A percentile compares a stretch with the other conserved stretches of the same genome.
phyloP scores from a whole-genome alignment of 2,888 invertebrate genomes.

The Drosophila acutilabella region DNA sequence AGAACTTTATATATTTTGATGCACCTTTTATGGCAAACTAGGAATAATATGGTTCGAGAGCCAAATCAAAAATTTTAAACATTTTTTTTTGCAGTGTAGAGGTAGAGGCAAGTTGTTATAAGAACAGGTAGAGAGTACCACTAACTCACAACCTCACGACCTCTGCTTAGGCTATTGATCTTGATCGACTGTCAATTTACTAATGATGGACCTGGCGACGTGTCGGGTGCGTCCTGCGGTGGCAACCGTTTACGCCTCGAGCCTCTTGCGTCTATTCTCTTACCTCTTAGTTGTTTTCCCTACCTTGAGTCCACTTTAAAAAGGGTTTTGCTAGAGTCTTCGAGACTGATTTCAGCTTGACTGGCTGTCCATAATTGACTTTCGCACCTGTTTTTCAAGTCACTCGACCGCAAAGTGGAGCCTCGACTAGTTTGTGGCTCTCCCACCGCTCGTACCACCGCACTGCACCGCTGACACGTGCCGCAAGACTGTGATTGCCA shows the following conservation, averaged over 20 bases:
- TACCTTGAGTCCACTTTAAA: slow-evolving; percentile 38
- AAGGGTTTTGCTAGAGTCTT: slow-evolving; percentile 36
- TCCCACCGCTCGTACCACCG: slow-evolving; percentile 2
- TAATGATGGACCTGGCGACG: slow-evolving; percentile 73
- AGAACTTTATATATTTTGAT: too few relatives aligned
- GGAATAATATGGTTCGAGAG: too few relatives aligned
- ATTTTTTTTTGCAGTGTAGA: too few relatives aligned
- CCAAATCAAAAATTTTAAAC: too few relatives aligned
- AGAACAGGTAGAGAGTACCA: slow-evolving; percentile 45
- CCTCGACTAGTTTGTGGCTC: slow-evolving; percentile 21
- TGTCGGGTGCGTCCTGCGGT: slow-evolving; percentile 75
- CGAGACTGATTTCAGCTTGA: slow-evolving; percentile 43
- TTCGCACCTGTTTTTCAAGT: slow-evolving; percentile 62
- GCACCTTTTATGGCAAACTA: too few relatives aligned
- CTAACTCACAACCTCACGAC: slow-evolving; percentile 31
- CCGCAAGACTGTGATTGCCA: slow-evolving; percentile 48
- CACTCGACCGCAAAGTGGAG: slow-evolving; percentile 58
- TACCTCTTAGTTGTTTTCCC: background rate
- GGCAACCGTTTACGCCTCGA: slow-evolving; percentile 51
- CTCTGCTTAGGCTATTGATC: slow-evolving; percentile 35
- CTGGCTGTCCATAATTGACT: slow-evolving; percentile 66
- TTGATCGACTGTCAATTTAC: slow-evolving; percentile 63
- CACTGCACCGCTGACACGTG: slow-evolving; percentile 53
- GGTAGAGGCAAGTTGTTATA: slow-evolving; percentile 4
- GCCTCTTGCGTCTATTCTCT: background rate